Conservation (phyloP, 2,797 vertebrate species). For the Rhinoraja longicauda region DNA sequence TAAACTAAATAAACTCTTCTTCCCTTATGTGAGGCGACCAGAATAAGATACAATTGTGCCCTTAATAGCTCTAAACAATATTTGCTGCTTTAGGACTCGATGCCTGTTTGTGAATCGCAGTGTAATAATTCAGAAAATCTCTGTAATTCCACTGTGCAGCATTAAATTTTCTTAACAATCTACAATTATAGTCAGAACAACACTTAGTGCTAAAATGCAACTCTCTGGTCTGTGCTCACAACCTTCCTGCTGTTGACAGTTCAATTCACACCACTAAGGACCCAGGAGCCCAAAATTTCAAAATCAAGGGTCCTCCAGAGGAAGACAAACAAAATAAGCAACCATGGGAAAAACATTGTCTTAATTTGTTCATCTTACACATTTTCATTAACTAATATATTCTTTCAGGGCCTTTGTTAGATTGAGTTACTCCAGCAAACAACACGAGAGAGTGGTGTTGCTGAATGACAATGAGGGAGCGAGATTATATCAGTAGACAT, state of each 20-base stretch:
- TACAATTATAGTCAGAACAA: background rate
- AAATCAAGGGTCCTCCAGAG: background rate
- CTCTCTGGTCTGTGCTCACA: background rate
- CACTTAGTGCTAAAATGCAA: background rate
- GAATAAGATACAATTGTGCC: no score
- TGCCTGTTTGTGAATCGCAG: no score
- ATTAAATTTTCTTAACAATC: background rate
- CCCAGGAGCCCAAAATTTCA: background rate
- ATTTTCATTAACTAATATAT: background rate
- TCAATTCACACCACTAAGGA: background rate
- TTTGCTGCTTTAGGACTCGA: no score
- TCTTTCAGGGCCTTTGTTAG: background rate
- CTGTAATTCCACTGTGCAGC: background rate
- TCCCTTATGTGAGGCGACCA: no score
- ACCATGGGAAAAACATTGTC: background rate
- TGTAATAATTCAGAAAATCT: background rate
- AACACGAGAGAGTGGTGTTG: background rate
- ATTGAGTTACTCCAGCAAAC: background rate
- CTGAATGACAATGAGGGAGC: background rate
- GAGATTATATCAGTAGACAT: no score
- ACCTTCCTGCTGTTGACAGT: background rate
- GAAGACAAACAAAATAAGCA: background rate
- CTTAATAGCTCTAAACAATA: no score
- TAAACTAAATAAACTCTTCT: no score
- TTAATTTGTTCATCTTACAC: background rate